A percentile compares a stretch with the other conserved stretches of the same genome.
These are phyloP conservation scores for Drosophila hamatofila DNA, from an alignment of 2,888 invertebrate species.

Conservation along the genomic window DNA sequence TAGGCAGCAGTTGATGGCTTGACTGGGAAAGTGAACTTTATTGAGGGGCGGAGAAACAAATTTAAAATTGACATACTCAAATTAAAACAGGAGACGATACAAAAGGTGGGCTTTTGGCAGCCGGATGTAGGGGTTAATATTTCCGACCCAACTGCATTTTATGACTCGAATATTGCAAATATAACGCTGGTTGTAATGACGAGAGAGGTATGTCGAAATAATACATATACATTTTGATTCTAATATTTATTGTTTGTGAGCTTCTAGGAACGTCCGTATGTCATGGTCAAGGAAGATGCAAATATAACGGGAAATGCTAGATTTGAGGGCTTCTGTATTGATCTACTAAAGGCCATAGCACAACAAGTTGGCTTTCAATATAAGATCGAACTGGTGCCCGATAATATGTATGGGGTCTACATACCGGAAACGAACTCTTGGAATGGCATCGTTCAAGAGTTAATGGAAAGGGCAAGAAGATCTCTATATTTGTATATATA, in stretches of 20 bases:
- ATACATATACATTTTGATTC: neutral
- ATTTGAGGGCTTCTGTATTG: slow-evolving; percentile 96
- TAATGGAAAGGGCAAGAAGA: slow-evolving; percentile 92
- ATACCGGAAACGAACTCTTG: slow-evolving; percentile 94
- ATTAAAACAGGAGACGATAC: slow-evolving; percentile 91
- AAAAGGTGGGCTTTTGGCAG: slow-evolving; percentile 94
- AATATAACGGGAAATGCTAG: slow-evolving; percentile 94
- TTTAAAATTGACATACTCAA: slow-evolving; percentile 94
- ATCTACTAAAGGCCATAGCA: slow-evolving; percentile 93
- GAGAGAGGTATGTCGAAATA: slow-evolving; percentile 88
- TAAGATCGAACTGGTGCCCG: slow-evolving; percentile 92
- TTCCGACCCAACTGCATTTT: slow-evolving; percentile 94
- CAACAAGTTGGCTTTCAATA: slow-evolving; percentile 95
- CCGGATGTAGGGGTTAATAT: slow-evolving; percentile 91
- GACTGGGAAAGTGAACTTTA: slow-evolving; percentile 95
- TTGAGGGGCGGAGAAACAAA: slow-evolving; percentile 92
- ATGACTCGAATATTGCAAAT: slow-evolving; percentile 92
- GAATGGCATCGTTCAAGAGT: slow-evolving; percentile 95
- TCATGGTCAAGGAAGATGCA: slow-evolving; percentile 94
- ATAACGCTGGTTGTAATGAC: slow-evolving; percentile 96
- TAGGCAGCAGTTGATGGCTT: slow-evolving; percentile 94
- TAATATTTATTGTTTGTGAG: neutral
- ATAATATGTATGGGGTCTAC: slow-evolving; percentile 95
- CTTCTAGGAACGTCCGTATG: slow-evolving; percentile 95
- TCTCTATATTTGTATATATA: neutral